Evolutionary conservation across 2,888 invertebrate species (phyloP).

Genomic region (Agrilus biguttatus): DNA sequence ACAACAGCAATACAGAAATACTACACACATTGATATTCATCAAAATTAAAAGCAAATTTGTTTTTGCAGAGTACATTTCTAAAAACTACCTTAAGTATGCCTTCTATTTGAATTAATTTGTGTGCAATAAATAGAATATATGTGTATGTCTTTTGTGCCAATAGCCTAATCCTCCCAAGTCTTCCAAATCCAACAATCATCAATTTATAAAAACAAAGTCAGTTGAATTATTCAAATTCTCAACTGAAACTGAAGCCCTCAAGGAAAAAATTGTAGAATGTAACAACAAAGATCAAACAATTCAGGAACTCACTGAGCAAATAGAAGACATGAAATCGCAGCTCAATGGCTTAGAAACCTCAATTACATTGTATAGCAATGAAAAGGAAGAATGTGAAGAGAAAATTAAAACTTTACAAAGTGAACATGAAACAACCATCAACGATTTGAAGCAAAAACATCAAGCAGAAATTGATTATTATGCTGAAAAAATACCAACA

Average conservation of each 20-base stretch:
- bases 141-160: slow-evolving; percentile 9
- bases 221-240: slow-evolving; percentile 7
- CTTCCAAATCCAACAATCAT: slow-evolving; percentile 13
- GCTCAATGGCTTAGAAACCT: slow-evolving; percentile 28
- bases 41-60: too few species aligned
- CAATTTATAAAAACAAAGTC: slow-evolving; percentile 6
- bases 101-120: too few species aligned
- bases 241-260: slow-evolving; percentile 25
- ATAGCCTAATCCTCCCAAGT: slow-evolving; percentile 17
- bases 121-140: neutral
- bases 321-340: slow-evolving; percentile 36
- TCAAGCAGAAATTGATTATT: neutral
- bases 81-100: too few species aligned
- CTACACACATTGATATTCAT: too few species aligned
- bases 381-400: slow-evolving; percentile 26
- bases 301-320: slow-evolving; percentile 35
- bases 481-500: neutral
- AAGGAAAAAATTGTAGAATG: slow-evolving; percentile 39
- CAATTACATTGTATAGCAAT: slow-evolving; percentile 26
- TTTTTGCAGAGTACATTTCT: too few species aligned
- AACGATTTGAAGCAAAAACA: neutral
- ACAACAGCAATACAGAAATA: too few species aligned
- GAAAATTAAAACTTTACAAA: slow-evolving; percentile 19
- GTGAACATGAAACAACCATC: slow-evolving; percentile 4
- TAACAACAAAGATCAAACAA: slow-evolving; percentile 35